Percentiles rank a stretch among this genome's conserved stretches.
These are phyloP conservation scores for Brachyptera putata DNA, from an alignment of 2,888 invertebrate species.

Conservation along the genomic window DNA sequence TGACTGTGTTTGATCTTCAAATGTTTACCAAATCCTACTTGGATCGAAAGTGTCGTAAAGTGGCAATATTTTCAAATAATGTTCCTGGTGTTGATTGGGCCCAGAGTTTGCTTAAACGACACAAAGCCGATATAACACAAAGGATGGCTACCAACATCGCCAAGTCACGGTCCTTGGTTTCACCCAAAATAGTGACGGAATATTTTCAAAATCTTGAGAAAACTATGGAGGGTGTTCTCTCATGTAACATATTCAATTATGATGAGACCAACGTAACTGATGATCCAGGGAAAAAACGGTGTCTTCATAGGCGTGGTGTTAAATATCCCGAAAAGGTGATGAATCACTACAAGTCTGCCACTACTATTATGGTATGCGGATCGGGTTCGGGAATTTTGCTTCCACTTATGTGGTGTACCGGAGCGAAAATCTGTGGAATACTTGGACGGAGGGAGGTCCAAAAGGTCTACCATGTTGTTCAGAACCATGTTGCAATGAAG, in stretches of 20 bases:
- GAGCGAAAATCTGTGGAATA: slow-evolving; percentile 29
- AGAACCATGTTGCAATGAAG: background rate
- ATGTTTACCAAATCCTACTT: slow-evolving; percentile 5
- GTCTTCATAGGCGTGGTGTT: slow-evolving; percentile 31
- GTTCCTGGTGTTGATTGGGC: slow-evolving; percentile 16
- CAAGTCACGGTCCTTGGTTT: background rate
- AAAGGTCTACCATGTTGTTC: background rate
- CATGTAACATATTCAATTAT: slow-evolving; percentile 14
- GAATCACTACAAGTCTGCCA: slow-evolving; percentile 33
- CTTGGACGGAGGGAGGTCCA: slow-evolving; percentile 32
- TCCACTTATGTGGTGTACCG: slow-evolving; percentile 35
- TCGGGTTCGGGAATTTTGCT: slow-evolving; percentile 38
- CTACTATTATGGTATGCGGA: slow-evolving; percentile 35
- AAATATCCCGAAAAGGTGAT: slow-evolving; percentile 36
- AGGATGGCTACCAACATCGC: background rate
- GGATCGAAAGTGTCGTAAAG: background rate
- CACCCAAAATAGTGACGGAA: background rate
- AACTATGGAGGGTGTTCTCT: slow-evolving; percentile 3
- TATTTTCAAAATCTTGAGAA: slow-evolving; percentile 2
- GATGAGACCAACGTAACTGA: slow-evolving; percentile 15
- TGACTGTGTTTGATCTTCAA: background rate
- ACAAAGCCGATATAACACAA: background rate
- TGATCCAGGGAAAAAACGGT: slow-evolving; percentile 32
- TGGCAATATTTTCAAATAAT: background rate
- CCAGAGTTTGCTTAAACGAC: background rate